Evolutionary conservation across 53 echinoderm and acorn worm species (phyloP).

Genomic region (Holothuria scabra): DNA sequence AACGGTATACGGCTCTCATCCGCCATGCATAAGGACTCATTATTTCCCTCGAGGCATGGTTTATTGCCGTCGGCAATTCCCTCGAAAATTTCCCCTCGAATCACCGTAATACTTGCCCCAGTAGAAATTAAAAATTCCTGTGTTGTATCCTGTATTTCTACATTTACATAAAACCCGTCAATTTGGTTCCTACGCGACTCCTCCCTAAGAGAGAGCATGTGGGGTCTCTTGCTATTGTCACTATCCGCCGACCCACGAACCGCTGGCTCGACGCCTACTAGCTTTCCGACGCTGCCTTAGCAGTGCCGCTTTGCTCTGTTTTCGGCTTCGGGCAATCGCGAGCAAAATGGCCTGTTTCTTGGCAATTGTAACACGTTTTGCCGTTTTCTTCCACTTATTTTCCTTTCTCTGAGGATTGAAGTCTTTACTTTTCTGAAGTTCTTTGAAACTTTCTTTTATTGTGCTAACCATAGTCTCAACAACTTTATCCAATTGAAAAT

Average conservation of each 20-base stretch:
- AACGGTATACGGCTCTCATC: conserved; percentile 3
- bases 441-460: background rate
- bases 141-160: background rate
- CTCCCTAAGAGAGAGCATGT: background rate
- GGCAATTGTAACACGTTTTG: conserved; percentile 10
- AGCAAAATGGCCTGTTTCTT: conserved; percentile 11
- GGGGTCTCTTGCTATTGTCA: background rate
- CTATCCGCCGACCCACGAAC: background rate
- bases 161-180: background rate
- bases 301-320: background rate
- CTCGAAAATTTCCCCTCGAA: background rate
- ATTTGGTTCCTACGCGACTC: background rate
- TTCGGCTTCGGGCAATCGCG: conserved; percentile 21
- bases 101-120: conserved; percentile 4
- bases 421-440: background rate
- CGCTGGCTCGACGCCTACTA: background rate
- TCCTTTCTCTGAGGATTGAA: background rate
- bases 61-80: background rate
- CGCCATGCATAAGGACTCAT: conserved; percentile 4
- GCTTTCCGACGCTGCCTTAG: background rate
- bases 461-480: background rate
- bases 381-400: background rate
- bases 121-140: conserved; percentile 1
- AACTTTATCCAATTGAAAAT: background rate
- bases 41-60: background rate